Evolutionary conservation across 2,113 vertebrate species (phyloP).

Genomic region (Anoura caudifer): DNA sequence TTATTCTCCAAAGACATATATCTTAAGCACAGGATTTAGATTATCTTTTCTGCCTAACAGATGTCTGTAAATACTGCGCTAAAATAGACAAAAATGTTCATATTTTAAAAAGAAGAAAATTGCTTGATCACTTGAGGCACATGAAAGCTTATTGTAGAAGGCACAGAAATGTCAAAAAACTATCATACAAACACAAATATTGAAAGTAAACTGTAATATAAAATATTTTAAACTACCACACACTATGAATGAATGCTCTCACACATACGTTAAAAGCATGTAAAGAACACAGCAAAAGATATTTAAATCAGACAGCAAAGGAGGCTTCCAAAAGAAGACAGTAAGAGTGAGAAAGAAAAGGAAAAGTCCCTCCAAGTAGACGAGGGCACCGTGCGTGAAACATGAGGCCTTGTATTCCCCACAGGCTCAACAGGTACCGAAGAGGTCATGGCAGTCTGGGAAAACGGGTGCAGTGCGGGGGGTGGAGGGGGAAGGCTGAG

Average conservation of each 20-base stretch:
- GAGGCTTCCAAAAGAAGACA: neutral
- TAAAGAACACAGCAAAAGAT: neutral
- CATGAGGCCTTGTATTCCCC: neutral
- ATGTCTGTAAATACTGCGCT: neutral
- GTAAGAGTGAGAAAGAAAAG: neutral
- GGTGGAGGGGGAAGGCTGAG: neutral
- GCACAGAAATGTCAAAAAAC: constrained; percentile 2
- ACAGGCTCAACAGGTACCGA: neutral
- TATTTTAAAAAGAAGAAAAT: neutral
- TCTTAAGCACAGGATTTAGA: neutral
- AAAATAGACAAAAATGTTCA: neutral
- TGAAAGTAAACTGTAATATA: neutral
- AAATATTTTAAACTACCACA: neutral
- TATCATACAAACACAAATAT: neutral
- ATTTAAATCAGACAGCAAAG: neutral
- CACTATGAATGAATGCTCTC: neutral
- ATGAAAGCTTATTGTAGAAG: neutral
- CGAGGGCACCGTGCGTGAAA: neutral
- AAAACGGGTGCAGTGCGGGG: neutral
- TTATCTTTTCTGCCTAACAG: neutral
- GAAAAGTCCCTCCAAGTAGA: neutral
- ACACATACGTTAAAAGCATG: neutral
- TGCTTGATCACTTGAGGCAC: neutral
- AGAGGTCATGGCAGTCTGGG: neutral
- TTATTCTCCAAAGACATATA: neutral